These are phyloP conservation scores for Brachionus koreanus DNA, from an alignment of 1,140 invertebrate genomes.

Conservation along the genomic window DNA sequence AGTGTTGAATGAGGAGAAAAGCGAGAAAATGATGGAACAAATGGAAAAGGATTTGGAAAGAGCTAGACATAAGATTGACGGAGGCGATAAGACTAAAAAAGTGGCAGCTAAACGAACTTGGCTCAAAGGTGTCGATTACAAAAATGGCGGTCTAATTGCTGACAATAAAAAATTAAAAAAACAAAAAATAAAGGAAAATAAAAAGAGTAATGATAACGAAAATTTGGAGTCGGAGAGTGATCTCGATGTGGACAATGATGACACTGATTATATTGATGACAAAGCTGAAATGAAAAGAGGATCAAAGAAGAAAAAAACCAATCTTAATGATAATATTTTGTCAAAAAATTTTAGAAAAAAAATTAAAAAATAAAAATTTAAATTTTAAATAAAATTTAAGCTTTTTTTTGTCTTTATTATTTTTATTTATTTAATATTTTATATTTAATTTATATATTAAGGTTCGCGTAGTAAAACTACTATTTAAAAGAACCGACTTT, in stretches of 20 bases:
- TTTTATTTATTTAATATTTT: too few relatives aligned
- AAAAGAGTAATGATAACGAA: neutral
- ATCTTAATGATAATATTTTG: slow-evolving; percentile 18
- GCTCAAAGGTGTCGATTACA: slow-evolving; percentile 18
- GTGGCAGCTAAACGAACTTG: neutral
- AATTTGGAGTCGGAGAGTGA: neutral
- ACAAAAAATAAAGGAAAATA: neutral
- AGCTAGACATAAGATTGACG: slow-evolving; percentile 4
- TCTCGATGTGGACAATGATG: slow-evolving; percentile 8
- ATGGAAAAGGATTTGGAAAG: slow-evolving; percentile 37
- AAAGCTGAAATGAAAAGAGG: neutral
- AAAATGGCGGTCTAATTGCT: neutral
- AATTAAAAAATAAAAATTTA: neutral
- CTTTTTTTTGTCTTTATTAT: neutral
- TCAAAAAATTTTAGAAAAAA: slow-evolving; percentile 18
- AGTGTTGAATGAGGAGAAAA: neutral
- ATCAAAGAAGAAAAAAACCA: neutral
- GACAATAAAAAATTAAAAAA: slow-evolving; percentile 35
- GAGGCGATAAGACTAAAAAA: neutral
- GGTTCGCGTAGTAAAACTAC: too few relatives aligned
- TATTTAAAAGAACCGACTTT: too few relatives aligned
- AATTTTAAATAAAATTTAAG: neutral
- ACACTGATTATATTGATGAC: slow-evolving; percentile 7
- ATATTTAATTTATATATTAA: too few relatives aligned
- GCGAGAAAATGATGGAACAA: slow-evolving; percentile 42